A percentile compares a stretch with the other conserved stretches of the same genome.
These are phyloP conservation scores for Tyrophagus putrescentiae DNA, from an alignment of 1,140 invertebrate species.

Conservation along the genomic window DNA sequence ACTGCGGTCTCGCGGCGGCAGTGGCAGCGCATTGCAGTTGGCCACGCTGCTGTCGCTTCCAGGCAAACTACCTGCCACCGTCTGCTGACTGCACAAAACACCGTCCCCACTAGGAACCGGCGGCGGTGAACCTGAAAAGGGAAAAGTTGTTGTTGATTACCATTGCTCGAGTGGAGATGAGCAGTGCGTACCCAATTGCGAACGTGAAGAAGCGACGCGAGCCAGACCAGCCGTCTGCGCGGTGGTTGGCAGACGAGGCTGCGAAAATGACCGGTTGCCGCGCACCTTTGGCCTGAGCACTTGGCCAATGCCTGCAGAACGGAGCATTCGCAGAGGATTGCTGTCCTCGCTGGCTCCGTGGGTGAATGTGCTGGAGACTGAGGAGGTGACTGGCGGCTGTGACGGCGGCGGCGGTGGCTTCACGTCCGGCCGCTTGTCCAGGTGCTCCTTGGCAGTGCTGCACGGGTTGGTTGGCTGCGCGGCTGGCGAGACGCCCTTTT, in stretches of 20 bases:
- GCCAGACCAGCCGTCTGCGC: conserved; percentile 28
- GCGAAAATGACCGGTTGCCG: conserved; percentile 37
- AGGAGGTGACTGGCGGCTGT: not conserved
- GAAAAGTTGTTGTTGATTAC: not conserved
- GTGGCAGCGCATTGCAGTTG: conserved; percentile 50
- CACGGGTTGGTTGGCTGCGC: not conserved
- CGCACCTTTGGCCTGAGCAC: conserved; percentile 43
- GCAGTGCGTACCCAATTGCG: not conserved
- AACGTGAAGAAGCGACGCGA: conserved; percentile 21
- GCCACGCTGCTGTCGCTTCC: no score
- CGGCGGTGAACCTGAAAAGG: conserved; percentile 24
- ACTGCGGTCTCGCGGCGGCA: conserved; percentile 64
- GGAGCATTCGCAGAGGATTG: conserved; percentile 56
- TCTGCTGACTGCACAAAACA: no score
- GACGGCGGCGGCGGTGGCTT: conserved; percentile 13
- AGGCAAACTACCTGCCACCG: no score
- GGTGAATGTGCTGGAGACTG: conserved; percentile 16
- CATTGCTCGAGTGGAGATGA: not conserved
- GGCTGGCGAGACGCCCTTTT: conserved; percentile 40
- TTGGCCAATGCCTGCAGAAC: conserved; percentile 39
- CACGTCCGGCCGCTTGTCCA: conserved; percentile 6
- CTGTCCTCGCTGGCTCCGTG: conserved; percentile 36
- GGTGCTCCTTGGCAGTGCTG: not conserved
- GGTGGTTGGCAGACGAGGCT: conserved; percentile 30
- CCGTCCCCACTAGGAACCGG: conserved; percentile 22